A percentile compares a stretch with the other conserved stretches of the same genome.
Evolutionary conservation across 2,888 invertebrate genomes (phyloP).

Genomic region (Patella caerulea): DNA sequence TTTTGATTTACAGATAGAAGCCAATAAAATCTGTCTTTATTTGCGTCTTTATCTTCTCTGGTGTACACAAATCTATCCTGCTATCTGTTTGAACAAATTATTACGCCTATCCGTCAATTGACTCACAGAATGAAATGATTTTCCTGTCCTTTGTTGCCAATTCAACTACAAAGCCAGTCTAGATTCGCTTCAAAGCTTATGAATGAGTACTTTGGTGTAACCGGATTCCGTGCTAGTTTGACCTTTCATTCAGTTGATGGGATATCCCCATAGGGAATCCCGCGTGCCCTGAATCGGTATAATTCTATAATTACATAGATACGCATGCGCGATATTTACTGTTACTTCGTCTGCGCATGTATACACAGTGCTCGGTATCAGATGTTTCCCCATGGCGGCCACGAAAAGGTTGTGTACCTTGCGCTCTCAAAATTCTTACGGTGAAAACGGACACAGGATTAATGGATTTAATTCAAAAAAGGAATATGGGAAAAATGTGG

Average conservation of each 20-base stretch:
- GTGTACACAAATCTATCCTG: not conserved
- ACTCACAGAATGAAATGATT: conserved; percentile 14
- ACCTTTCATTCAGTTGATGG: conserved; percentile 53
- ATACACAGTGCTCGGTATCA: conserved; percentile 48
- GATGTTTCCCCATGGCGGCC: conserved; percentile 67
- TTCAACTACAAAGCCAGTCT: conserved; percentile 8
- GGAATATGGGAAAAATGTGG: conserved; percentile 66
- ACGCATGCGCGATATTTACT: conserved; percentile 55
- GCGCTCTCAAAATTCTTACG: conserved; percentile 54
- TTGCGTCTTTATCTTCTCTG: too few species aligned
- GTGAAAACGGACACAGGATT: conserved; percentile 48
- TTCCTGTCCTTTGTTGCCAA: conserved; percentile 13
- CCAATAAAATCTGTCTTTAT: too few species aligned
- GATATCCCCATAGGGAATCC: conserved; percentile 53
- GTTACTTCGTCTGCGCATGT: conserved; percentile 55
- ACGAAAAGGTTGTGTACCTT: conserved; percentile 64
- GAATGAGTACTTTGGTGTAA: conserved; percentile 22
- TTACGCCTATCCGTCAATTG: conserved; percentile 15
- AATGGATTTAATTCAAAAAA: conserved; percentile 53
- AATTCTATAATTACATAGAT: conserved; percentile 30
- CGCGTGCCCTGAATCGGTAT: conserved; percentile 50
- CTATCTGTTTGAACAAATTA: conserved; percentile 23
- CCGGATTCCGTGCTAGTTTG: conserved; percentile 38
- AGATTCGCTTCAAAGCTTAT: conserved; percentile 25
- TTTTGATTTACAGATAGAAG: too few species aligned